Base-by-base conservation (phyloP, 2,888 invertebrate species). In the Coecobrya sp. region DNA sequence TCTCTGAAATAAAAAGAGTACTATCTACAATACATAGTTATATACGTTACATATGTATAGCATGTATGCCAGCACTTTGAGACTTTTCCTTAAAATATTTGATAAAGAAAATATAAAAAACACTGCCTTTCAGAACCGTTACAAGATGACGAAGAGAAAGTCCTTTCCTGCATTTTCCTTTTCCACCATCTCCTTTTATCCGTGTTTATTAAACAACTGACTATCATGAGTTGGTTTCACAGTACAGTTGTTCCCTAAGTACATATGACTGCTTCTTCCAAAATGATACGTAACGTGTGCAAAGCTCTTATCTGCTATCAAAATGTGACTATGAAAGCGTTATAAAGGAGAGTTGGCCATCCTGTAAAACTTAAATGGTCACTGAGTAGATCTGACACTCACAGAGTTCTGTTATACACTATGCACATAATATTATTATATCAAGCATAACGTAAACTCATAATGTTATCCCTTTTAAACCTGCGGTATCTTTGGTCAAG, bases 141-240 rank as follows among this genome's bases (percentile, higher is more conserved):
- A 19, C 45, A 11, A 19, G 45, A 45, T 45, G 73, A 49, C 45
- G 27, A 42, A 42, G 30, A 11, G 27, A 68, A 27, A 68, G 68
- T n/a, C 27, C 30, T 13, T 68, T 30, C 16, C 68, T 68, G 27
- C n/a, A 16, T 16, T 27, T 68, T 68, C 30, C n/a, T 13, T 68
- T 68, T 68, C 13, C 19, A n/a, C 1, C 30, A 16, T 30, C 68
- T 11, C 36, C 7, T 70, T 36, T 13, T 16, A 62, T 36, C 30
- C 70, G n/a, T 70, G 36, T 36, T 70, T 70, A 36, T 70, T 70
- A 36, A 70, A 36, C 70, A 70, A 70, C 70, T 30, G 30, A 68
- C 13, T 11, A 25, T 68, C 65, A 16, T 27, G 65, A 68, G 65
- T 27, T 36, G 36, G 36, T 16, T 70, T 19, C 22, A 27, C 13